Evolutionary conservation across 2,797 vertebrate genomes (phyloP).

Genomic region (Lithobates sylvaticus): DNA sequence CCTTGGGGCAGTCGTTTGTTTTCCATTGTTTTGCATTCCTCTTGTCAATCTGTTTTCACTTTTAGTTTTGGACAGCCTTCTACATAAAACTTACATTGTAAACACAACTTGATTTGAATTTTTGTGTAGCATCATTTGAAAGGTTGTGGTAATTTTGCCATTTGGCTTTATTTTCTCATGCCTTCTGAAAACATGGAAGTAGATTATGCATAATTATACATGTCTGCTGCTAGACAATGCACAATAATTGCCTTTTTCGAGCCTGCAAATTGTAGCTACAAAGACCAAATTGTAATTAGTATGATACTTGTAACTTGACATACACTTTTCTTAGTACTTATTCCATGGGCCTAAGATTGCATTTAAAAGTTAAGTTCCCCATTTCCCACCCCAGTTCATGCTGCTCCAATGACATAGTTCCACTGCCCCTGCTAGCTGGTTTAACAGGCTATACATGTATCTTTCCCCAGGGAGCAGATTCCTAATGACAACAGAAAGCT

Average conservation of each 20-base stretch:
- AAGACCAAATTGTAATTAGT: slow-evolving; percentile 50
- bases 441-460: too few species aligned
- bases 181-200: slow-evolving; percentile 66
- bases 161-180: slow-evolving; percentile 66
- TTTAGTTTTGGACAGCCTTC: slow-evolving; percentile 67
- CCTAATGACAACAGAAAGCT: too few species aligned
- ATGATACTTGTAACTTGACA: slow-evolving; percentile 29
- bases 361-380: neutral
- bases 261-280: slow-evolving; percentile 39
- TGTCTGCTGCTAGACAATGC: slow-evolving; percentile 52
- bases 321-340: slow-evolving; percentile 4
- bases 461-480: too few species aligned
- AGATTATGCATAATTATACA: slow-evolving; percentile 55
- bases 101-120: slow-evolving; percentile 66
- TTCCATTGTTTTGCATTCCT: slow-evolving; percentile 66
- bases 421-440: too few species aligned
- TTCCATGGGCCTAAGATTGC: neutral
- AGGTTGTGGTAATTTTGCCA: slow-evolving; percentile 68
- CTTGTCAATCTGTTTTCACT: slow-evolving; percentile 69
- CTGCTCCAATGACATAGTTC: too few species aligned
- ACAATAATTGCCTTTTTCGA: slow-evolving; percentile 50
- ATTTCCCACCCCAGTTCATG: too few species aligned
- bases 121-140: slow-evolving; percentile 68
- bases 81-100: slow-evolving; percentile 66
- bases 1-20: slow-evolving; percentile 65